phyloP scores from a whole-genome alignment of 2,113 vertebrate species.

The Barnardius zonarius region DNA sequence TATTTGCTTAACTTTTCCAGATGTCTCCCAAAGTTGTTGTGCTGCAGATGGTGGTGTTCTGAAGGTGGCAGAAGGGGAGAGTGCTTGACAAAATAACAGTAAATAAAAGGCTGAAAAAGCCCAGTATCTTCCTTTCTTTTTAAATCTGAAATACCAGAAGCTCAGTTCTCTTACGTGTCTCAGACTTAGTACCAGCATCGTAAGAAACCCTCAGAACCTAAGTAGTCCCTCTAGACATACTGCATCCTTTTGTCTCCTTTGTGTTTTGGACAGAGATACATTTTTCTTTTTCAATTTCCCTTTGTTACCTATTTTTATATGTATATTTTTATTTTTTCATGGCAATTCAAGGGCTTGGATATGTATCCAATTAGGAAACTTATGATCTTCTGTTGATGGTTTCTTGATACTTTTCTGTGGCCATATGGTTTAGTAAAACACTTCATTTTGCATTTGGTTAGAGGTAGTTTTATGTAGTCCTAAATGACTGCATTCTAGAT shows the following conservation, averaged over 20 bases:
- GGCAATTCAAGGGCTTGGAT: neutral
- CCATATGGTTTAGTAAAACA: neutral
- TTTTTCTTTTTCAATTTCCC: neutral
- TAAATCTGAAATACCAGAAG: neutral
- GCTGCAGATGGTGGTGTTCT: rapidly evolving
- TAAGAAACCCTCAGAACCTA: neutral
- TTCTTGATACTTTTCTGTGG: neutral
- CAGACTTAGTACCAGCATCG: neutral
- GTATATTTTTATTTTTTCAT: neutral
- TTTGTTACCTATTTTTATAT: neutral
- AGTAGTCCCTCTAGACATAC: neutral
- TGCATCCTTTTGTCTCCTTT: neutral
- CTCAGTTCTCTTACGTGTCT: neutral
- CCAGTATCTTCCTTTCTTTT: neutral
- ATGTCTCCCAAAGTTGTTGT: neutral
- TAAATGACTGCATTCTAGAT: neutral
- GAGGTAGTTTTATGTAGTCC: neutral
- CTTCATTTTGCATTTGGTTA: neutral
- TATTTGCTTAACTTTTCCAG: neutral
- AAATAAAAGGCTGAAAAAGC: neutral
- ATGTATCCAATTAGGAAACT: neutral
- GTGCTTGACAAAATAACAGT: neutral
- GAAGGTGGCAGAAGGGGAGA: neutral
- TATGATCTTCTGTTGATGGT: neutral
- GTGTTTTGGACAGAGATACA: neutral